Conservation (phyloP, 2,113 vertebrate genomes). For the Silurus glanis region DNA sequence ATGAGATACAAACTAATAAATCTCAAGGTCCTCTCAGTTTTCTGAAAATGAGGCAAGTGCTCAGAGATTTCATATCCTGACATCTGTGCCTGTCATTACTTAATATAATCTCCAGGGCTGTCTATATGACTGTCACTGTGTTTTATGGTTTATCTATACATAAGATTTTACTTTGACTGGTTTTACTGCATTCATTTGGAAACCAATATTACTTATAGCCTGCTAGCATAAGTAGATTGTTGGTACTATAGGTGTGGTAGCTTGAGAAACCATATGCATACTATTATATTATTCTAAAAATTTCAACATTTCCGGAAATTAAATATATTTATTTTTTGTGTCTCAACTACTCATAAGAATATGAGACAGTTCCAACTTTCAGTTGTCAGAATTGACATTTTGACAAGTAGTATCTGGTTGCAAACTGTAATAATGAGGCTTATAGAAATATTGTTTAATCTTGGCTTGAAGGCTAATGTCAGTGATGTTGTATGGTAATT, state of each 20-base stretch:
- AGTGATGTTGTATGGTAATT: background rate
- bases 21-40: background rate
- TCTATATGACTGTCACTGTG: background rate
- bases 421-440: background rate
- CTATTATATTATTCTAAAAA: background rate
- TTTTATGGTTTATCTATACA: background rate
- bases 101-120: conserved; percentile 2
- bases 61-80: background rate
- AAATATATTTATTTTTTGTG: too few relatives aligned
- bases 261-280: background rate
- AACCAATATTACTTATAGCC: background rate
- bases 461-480: background rate
- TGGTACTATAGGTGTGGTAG: too few relatives aligned
- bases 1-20: background rate
- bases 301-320: background rate
- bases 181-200: background rate
- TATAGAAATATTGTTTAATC: background rate
- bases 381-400: background rate
- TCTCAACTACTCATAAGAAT: too few relatives aligned
- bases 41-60: background rate
- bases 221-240: background rate
- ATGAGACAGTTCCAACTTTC: background rate
- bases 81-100: background rate
- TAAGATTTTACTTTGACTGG: background rate
- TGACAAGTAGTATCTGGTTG: background rate